These are phyloP conservation scores for Tenthredo amoena DNA, from an alignment of 2,888 invertebrate species.

Conservation along the genomic window DNA sequence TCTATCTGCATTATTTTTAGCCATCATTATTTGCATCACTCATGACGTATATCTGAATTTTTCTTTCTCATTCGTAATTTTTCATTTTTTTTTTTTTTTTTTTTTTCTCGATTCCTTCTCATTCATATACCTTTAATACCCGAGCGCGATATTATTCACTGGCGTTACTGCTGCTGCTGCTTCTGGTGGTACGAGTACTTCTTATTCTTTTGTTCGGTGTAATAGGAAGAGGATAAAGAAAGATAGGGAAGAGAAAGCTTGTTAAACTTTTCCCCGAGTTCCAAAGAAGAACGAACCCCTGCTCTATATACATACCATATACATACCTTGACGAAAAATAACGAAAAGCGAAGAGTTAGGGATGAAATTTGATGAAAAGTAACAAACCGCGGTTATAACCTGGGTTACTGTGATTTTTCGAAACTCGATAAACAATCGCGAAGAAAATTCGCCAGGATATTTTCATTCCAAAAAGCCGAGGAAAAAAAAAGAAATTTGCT, in stretches of 20 bases:
- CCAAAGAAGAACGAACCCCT: neutral
- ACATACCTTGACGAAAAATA: neutral
- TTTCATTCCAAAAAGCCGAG: neutral
- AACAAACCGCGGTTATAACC: neutral
- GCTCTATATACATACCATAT: neutral
- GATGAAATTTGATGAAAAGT: neutral
- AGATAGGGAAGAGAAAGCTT: conserved; percentile 39
- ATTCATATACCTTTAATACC: neutral
- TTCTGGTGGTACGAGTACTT: conserved; percentile 1
- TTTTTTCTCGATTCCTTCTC: neutral
- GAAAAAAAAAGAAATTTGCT: neutral
- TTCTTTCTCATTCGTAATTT: neutral
- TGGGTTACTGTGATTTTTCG: neutral
- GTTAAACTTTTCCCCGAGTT: conserved; percentile 38
- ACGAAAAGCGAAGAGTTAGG: neutral
- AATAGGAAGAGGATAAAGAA: conserved; percentile 46
- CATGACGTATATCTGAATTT: neutral
- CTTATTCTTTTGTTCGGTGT: conserved; percentile 31
- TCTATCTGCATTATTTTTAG: neutral
- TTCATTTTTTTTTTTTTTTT: neutral
- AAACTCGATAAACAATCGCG: neutral
- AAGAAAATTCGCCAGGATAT: neutral
- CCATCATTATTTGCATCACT: neutral
- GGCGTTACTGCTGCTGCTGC: neutral
- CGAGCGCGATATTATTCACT: conserved; percentile 14